Evolutionary conservation across 2,797 vertebrate genomes (phyloP), one percentile per base, ranked within the genome.

Genomic region (Liparis tanakae): DNA sequence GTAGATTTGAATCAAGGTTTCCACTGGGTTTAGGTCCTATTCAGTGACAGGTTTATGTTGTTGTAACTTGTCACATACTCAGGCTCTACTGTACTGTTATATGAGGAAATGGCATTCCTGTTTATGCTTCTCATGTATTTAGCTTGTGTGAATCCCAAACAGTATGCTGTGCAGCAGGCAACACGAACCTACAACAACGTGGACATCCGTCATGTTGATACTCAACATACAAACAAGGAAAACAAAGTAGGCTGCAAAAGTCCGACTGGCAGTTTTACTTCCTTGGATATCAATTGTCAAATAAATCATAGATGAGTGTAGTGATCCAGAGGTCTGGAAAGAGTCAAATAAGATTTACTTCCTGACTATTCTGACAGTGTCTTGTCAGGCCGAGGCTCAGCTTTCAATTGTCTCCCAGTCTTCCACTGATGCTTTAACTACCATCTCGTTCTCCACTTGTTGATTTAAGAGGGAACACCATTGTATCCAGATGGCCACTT

Each of bases 401-500:
- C 13, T 63, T 70, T 53, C 22, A 57, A 68, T 65, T 67, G 60
- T 60, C n/a, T 64, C 44, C 74, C n/a, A 58, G 36, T 74, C 51
- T 51, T 15, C 64, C 56, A 8, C 2, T 33, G 56, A 57, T 56
- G 72, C 67, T 85, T 75, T 37, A 50, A 80, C 70, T 10, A 46
- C 55, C 22, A 30, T 64, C 50, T 66, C 53, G 72, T 80, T 18
- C 54, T 71, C 70, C 50, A 51, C 56, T 67, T 81, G 76, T 73
- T 86, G 87, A 83, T 84, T 53, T 74, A 79, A 71, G 75, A 83
- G 73, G 55, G 74, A 80, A 79, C 70, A 80, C 79, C 72, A 69
- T 70, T 81, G 63, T 76, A 65, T 86, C 78, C 83, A 82, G 72
- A 81, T 73, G 81, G 76, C 72, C 79, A 74, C 66, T 87, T 37